These are phyloP conservation scores for Chionodraco myersi DNA, from an alignment of 2,113 vertebrate species.

Conservation along the genomic window DNA sequence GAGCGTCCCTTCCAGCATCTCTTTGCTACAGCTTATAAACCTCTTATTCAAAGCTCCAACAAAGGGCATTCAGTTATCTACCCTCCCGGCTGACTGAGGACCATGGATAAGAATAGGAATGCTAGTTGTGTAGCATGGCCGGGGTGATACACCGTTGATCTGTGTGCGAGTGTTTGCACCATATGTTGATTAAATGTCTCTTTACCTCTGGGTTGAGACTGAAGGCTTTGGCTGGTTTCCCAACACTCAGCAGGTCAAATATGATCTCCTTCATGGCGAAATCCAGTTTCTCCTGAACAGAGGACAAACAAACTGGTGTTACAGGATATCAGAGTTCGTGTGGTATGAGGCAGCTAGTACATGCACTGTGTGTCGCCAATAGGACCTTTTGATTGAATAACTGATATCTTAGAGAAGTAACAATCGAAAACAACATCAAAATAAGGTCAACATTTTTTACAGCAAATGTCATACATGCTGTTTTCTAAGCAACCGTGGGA, in stretches of 20 bases:
- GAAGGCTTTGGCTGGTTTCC: constrained; percentile 98
- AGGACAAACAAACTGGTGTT: constrained; percentile 40
- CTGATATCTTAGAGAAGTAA: neutral
- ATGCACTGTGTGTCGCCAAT: neutral
- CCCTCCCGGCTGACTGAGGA: constrained; percentile 9
- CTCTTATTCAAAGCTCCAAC: neutral
- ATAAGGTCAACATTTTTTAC: neutral
- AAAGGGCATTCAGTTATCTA: constrained; percentile 31
- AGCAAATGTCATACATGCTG: neutral
- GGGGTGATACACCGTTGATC: neutral
- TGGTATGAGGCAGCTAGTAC: neutral
- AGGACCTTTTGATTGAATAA: neutral
- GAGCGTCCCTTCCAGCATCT: neutral
- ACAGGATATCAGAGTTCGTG: constrained; percentile 25
- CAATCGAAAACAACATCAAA: neutral
- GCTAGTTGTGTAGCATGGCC: constrained; percentile 15
- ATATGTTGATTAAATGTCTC: constrained; percentile 11
- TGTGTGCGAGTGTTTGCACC: constrained; percentile 12
- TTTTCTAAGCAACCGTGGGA: constrained; percentile 9
- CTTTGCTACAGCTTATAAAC: neutral
- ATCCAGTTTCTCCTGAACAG: constrained; percentile 93
- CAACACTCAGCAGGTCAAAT: constrained; percentile 97
- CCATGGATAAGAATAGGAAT: constrained; percentile 27
- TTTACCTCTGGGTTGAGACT: constrained; percentile 98
- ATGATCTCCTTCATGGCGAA: constrained; percentile 99